Evolutionary conservation across 2,888 invertebrate species (phyloP), one percentile per base, ranked within the genome.

Genomic region (Coremacera marginata): DNA sequence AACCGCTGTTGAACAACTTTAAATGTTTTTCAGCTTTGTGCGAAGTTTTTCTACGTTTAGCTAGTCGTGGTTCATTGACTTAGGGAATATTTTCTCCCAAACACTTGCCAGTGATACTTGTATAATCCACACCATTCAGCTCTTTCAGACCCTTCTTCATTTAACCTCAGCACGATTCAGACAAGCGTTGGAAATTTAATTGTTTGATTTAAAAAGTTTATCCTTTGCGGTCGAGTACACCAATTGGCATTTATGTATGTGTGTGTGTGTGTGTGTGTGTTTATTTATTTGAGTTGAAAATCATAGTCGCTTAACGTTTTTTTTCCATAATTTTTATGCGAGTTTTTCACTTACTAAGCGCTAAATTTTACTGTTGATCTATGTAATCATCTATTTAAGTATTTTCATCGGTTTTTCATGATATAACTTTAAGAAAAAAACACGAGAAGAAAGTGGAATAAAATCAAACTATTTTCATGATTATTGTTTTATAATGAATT

Each of bases 151-250:
- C 5, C 22, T 14, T 25, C 31, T 7, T 11, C n/a, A 51, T 37
- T 19, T 34, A 57, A 16, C 19, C 57, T 9, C 37, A 57, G 71
- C 74, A 27, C 44, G 68, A 67, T n/a, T 80, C 81, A 80, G 79
- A 78, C 80, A 82, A 82, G 81, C 81, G 81, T 79, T 70, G 80
- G 81, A 79, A 82, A 81, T 82, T 82, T 81, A 82, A 82, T 82
- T 82, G 81, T 82, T 82, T 82, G 81, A 82, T 82, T 81, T 82
- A 80, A 81, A 81, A 81, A 80, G 80, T 81, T 81, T 78, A 80
- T 80, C 80, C 80, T 80, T 78, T 77, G 77, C 77, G 79, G 78
- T 79, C 80, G 80, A 78, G 79, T 78, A 79, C 79, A 76, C 81
- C 67, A 37, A 68, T 25, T 14, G 3, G 79, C 78, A 77, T 31